Conservation (phyloP, 1,140 invertebrate species). For the Triops cancriformis region DNA sequence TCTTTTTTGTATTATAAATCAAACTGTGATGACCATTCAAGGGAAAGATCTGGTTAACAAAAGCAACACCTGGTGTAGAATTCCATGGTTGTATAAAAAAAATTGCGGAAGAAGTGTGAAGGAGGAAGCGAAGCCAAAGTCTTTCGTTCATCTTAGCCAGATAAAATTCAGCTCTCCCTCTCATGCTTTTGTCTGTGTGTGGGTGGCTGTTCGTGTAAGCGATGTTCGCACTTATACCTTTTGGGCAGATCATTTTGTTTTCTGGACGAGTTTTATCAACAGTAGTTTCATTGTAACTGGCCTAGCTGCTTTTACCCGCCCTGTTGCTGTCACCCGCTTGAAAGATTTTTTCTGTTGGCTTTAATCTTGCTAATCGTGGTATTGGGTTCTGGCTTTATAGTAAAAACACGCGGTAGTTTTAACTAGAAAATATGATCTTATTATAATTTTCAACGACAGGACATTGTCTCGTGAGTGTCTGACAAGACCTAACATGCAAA, state of each 20-base stretch:
- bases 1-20: conserved; percentile 9
- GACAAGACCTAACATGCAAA: not conserved
- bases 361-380: not conserved
- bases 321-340: not conserved
- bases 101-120: not conserved
- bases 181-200: not conserved
- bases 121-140: conserved; percentile 5
- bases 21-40: conserved; percentile 3
- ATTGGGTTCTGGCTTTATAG: not conserved
- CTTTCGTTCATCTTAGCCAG: conserved; percentile 13
- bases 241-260: too few relatives aligned
- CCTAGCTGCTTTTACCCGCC: not conserved
- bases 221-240: not conserved
- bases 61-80: not conserved
- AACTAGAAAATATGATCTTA: conserved; percentile 3
- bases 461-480: not conserved
- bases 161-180: not conserved
- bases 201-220: not conserved
- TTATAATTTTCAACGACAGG: not conserved
- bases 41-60: not conserved
- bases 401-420: not conserved
- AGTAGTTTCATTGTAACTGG: not conserved
- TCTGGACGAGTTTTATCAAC: too few relatives aligned
- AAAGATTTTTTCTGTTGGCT: not conserved
- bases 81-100: not conserved